phyloP scores from a whole-genome alignment of 2,113 vertebrate species.

The Gymnocephalus cernua region DNA sequence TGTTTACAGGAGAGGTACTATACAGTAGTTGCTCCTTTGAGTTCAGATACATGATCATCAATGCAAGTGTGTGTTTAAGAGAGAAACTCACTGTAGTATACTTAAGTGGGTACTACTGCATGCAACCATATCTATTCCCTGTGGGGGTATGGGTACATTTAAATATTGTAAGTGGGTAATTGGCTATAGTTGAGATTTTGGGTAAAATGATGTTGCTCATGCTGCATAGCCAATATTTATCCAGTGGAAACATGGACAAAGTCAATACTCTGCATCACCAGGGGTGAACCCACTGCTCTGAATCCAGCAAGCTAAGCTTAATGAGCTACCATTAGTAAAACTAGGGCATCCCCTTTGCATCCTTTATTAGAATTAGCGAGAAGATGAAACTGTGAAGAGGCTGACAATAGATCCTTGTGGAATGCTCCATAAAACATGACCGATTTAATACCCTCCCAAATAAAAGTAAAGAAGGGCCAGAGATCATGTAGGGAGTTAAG shows the following conservation, averaged over 20 bases:
- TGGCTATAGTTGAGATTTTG: conserved; percentile 8
- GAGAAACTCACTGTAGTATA: background rate
- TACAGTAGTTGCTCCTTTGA: background rate
- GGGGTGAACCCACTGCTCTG: conserved; percentile 43
- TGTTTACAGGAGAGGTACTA: conserved; percentile 5
- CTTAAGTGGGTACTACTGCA: conserved; percentile 1
- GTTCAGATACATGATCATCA: conserved; percentile 7
- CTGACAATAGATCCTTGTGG: conserved; percentile 59
- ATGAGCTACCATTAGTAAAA: conserved; percentile 64
- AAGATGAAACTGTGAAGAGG: conserved; percentile 59
- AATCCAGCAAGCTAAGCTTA: conserved; percentile 62
- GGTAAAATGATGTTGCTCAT: background rate
- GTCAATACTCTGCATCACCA: conserved; percentile 41
- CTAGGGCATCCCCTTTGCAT: conserved; percentile 68
- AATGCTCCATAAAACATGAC: conserved; percentile 59
- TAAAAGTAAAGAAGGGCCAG: conserved; percentile 56
- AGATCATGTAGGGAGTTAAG: conserved; percentile 41
- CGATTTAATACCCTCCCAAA: conserved; percentile 65
- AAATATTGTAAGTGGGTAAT: conserved; percentile 9
- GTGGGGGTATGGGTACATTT: background rate
- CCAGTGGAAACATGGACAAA: conserved; percentile 19
- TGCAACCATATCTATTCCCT: background rate
- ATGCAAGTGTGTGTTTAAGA: background rate
- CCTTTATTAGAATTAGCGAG: conserved; percentile 67
- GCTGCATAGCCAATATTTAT: conserved; percentile 25